Evolutionary conservation across 2,888 invertebrate species (phyloP).

Genomic region (Tetropium fuscum): DNA sequence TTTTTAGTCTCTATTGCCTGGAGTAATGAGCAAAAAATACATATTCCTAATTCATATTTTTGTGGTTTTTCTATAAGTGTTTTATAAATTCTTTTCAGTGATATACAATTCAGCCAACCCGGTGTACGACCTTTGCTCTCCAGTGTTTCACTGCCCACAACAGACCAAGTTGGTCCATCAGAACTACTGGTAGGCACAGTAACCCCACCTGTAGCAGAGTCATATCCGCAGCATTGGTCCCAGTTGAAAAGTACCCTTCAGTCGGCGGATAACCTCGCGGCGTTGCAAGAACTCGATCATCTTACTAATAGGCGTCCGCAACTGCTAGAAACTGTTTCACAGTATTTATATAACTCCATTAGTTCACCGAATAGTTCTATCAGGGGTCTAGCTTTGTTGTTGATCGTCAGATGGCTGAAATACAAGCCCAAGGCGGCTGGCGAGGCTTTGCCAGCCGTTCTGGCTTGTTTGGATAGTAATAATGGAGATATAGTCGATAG

Average conservation of each 20-base stretch:
- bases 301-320: conserved; percentile 77
- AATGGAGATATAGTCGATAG: conserved; percentile 84
- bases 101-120: conserved; percentile 71
- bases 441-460: conserved; percentile 79
- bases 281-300: conserved; percentile 81
- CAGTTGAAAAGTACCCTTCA: conserved; percentile 66
- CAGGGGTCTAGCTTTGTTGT: conserved; percentile 77
- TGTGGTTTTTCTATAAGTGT: background rate
- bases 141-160: conserved; percentile 71
- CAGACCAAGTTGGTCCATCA: conserved; percentile 66
- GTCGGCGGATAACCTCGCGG: conserved; percentile 69
- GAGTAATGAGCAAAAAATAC: background rate
- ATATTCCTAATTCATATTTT: background rate
- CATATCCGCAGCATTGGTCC: conserved; percentile 67
- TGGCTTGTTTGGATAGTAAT: conserved; percentile 84
- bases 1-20: conserved; percentile 13
- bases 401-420: conserved; percentile 79
- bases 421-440: conserved; percentile 70
- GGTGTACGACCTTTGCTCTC: conserved; percentile 71
- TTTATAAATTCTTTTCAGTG: conserved; percentile 59
- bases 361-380: conserved; percentile 74
- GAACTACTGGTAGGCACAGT: conserved; percentile 69
- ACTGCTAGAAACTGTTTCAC: conserved; percentile 74
- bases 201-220: conserved; percentile 63
- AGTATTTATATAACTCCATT: conserved; percentile 74